Percentiles rank a stretch among this genome's conserved stretches.
Evolutionary conservation across 2,888 invertebrate genomes (phyloP).

Genomic region (Drosophila nr. fundita): DNA sequence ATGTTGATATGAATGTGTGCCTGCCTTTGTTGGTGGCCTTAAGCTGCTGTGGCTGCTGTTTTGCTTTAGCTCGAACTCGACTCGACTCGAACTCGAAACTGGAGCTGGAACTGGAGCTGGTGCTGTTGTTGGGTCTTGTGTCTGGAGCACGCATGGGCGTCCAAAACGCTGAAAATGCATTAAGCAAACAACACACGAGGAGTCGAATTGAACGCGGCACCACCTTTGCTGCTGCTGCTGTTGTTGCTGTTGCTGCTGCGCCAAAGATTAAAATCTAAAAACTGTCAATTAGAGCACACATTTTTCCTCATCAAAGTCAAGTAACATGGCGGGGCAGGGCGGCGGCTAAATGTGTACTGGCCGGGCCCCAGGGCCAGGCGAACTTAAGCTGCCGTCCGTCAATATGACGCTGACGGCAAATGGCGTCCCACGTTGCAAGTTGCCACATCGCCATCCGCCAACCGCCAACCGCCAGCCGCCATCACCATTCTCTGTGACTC

Average conservation of each 20-base stretch:
- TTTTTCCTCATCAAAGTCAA: conserved; percentile 78
- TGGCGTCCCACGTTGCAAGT: conserved; percentile 67
- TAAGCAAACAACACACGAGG: conserved; percentile 61
- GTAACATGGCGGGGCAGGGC: conserved; percentile 34
- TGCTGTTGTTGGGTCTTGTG: conserved; percentile 8
- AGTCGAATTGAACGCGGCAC: conserved; percentile 59
- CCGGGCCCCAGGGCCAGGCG: conserved; percentile 10
- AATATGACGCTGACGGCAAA: conserved; percentile 69
- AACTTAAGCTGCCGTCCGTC: conserved; percentile 68
- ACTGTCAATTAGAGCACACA: conserved; percentile 83
- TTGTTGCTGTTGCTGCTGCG: conserved; percentile 30
- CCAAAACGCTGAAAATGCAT: conserved; percentile 75
- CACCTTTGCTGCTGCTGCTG: conserved; percentile 22
- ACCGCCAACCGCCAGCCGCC: neutral
- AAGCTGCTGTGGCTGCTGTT: conserved; percentile 57
- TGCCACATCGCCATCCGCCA: conserved; percentile 15
- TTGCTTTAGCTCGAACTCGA: neutral
- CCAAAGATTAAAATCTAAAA: conserved; percentile 83
- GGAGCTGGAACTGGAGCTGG: conserved; percentile 25
- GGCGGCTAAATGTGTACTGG: neutral
- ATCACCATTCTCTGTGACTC: neutral
- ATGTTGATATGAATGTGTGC: conserved; percentile 1
- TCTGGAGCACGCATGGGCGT: conserved; percentile 55
- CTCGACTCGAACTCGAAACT: neutral
- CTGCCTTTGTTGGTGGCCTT: conserved; percentile 78